These are phyloP conservation scores for Pipistrellus pipistrellus DNA, from an alignment of 2,797 vertebrate species.

Conservation along the genomic window DNA sequence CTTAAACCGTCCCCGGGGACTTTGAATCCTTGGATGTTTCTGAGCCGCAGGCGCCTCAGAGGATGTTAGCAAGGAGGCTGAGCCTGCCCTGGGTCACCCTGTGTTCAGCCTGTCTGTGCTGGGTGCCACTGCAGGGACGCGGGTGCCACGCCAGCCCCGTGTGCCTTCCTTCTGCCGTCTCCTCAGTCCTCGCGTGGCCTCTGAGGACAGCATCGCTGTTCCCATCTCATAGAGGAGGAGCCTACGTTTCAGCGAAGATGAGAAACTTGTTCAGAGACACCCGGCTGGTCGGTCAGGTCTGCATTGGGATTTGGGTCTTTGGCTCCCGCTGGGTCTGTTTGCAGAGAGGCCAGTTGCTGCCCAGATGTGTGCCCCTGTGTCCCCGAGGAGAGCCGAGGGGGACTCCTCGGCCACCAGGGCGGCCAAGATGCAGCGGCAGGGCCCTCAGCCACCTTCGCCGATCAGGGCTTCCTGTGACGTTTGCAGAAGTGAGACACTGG, in stretches of 20 bases:
- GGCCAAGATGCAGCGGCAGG: neutral
- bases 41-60: neutral
- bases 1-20: conserved; percentile 37
- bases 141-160: accelerated
- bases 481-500: neutral
- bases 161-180: accelerated
- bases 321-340: neutral
- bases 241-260: neutral
- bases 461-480: neutral
- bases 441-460: accelerated
- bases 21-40: neutral
- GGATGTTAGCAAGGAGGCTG: neutral
- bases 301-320: neutral
- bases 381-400: neutral
- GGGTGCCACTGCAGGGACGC: accelerated
- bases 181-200: accelerated
- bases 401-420: accelerated
- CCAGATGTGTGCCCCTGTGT: neutral
- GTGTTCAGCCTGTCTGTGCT: neutral
- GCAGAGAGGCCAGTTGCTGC: accelerated
- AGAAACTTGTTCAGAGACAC: neutral
- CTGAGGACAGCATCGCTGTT: neutral
- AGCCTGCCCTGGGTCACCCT: accelerated
- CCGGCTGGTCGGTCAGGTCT: too few species aligned
- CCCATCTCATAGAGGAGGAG: neutral